A percentile compares a stretch with the other conserved stretches of the same genome.
Conservation (phyloP, 2,113 vertebrate genomes). For the Muscicapa adusta region DNA sequence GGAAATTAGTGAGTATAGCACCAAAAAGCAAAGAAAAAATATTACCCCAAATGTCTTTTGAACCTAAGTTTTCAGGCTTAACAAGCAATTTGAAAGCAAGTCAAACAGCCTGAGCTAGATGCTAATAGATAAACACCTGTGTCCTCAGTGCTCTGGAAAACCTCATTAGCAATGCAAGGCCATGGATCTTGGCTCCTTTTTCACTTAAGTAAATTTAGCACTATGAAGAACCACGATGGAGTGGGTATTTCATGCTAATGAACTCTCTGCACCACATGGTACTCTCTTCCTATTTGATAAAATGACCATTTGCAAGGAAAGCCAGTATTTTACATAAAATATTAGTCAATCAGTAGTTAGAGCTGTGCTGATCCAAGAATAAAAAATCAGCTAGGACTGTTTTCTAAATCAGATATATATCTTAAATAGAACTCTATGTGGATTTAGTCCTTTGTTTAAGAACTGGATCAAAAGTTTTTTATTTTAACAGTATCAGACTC, state of each 20-base stretch:
- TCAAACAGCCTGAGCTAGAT: neutral
- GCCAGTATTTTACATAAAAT: neutral
- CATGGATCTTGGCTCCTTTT: slow-evolving; percentile 23
- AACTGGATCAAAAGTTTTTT: neutral
- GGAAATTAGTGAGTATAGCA: neutral
- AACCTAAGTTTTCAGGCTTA: neutral
- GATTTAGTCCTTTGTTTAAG: neutral
- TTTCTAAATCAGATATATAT: neutral
- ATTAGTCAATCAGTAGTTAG: neutral
- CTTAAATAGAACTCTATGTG: neutral
- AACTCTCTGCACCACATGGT: neutral
- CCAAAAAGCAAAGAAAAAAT: neutral
- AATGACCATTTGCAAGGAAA: neutral
- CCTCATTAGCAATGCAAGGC: slow-evolving; percentile 39
- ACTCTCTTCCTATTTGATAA: neutral
- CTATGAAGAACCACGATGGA: neutral
- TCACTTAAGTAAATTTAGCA: slow-evolving; percentile 45
- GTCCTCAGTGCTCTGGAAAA: neutral
- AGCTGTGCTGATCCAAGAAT: neutral
- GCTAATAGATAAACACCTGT: slow-evolving; percentile 24
- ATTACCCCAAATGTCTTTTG: neutral
- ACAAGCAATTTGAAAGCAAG: neutral
- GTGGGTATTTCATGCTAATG: slow-evolving; percentile 39
- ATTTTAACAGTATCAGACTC: neutral
- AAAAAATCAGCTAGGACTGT: neutral